Base-by-base conservation (phyloP, 2,797 vertebrate genomes). In the Anableps anableps region DNA sequence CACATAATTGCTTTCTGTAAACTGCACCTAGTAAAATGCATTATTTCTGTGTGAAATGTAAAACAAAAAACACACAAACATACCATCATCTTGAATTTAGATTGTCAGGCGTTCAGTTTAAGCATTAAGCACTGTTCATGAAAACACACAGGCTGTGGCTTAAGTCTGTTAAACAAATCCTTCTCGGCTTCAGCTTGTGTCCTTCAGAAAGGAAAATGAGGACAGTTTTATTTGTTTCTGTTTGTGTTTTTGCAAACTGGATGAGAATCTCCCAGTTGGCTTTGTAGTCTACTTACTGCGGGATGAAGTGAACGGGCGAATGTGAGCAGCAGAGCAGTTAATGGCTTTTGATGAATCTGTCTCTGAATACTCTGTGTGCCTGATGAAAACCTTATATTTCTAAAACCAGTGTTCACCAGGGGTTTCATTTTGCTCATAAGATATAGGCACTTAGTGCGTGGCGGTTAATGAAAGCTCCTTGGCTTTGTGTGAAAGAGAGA, bases 181-280 rank as follows among this genome's bases (percentile, higher is more conserved):
- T 85, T 71, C 82, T 81, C 76, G 26, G 86, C 79, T 84, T 5
- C 80, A 85, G 82, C 31, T 17, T 47, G 85, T 87, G 89, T 89
- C 86, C 88, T 89, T 84, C 83, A 83, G 86, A 88, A 85, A 94
- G 88, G 87, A 91, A 94, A 94, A 93, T 87, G 84, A 93, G 92
- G 91, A 87, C 83, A 60, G 72, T 88, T 92, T 93, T 93, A 92
- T 93, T 92, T 91, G 92, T 94, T 90, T 92, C 86, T 55, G 90
- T 92, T 93, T 93, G 92, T 86, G 89, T 93, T 94, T 91, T 92
- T 92, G 91, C 89, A 94, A 94, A 93, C 86, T 78, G 84, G 90
- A 91, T 91, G 85, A 93, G 91, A 90, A 94, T 93, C 92, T 93
- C 93, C 92, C 90, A 90, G 92, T 90, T 89, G 93, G 92, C 55